Conservation (phyloP, 2,888 invertebrate genomes). For the Hedychridium roseum region DNA sequence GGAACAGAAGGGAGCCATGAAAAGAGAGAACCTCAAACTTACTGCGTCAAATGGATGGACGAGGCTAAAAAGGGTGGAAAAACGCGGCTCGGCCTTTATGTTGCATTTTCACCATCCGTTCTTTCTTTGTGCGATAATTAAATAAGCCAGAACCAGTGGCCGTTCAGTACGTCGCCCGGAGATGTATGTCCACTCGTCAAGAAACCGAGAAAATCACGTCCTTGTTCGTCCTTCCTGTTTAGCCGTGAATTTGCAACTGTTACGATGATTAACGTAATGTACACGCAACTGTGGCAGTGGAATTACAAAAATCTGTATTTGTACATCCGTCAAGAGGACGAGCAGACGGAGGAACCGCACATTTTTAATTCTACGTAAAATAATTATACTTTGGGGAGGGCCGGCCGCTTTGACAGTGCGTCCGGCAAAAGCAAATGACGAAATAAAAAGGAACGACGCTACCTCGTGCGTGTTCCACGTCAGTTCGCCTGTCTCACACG, state of each 20-base stretch:
- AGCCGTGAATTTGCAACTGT: too few relatives aligned
- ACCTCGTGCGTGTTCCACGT: slow-evolving; percentile 26
- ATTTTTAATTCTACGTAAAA: slow-evolving; percentile 61
- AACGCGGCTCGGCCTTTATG: slow-evolving; percentile 44
- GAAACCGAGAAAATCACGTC: too few relatives aligned
- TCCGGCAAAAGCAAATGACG: slow-evolving; percentile 47
- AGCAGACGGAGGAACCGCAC: slow-evolving; percentile 45
- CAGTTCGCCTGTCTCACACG: slow-evolving; percentile 36
- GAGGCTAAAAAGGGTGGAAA: slow-evolving; percentile 35
- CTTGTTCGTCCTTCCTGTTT: too few relatives aligned
- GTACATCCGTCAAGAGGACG: too few relatives aligned
- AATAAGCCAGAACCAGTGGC: slow-evolving; percentile 42
- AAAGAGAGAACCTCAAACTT: slow-evolving; percentile 22
- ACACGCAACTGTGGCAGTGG: too few relatives aligned
- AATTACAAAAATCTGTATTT: too few relatives aligned
- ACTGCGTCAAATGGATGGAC: slow-evolving; percentile 16
- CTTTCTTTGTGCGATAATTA: slow-evolving; percentile 48
- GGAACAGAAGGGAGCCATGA: slow-evolving; percentile 17
- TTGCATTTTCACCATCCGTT: slow-evolving; percentile 44
- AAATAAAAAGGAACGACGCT: slow-evolving; percentile 39
- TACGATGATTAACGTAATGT: too few relatives aligned
- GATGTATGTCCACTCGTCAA: too few relatives aligned
- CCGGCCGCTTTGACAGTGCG: slow-evolving; percentile 53
- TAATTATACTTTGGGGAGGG: slow-evolving; percentile 60
- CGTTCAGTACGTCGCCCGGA: too few relatives aligned